Evolutionary conservation across 2,888 invertebrate species (phyloP), one percentile per base, ranked within the genome.

Genomic region (Bembecia ichneumoniformis): DNA sequence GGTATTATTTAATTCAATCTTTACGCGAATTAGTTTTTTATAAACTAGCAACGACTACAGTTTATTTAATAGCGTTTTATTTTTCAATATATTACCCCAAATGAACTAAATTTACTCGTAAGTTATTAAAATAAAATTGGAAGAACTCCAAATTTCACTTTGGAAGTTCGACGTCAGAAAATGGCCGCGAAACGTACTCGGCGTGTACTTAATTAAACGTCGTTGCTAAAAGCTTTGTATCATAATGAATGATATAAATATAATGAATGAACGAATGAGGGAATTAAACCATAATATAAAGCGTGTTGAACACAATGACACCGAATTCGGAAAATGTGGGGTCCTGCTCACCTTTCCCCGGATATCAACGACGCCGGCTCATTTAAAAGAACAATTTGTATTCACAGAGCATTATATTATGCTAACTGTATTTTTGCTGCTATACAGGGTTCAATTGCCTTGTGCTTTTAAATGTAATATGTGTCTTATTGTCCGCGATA

Each of bases 351-450:
- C 55, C 57, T 60, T 60, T 66, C 60, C 28, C 67, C 63, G 68
- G 68, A 69, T 68, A 64, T 62, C 54, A 54, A 48, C 34, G 43
- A 57, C 59, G 58, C 57, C 64, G 58, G 55, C 60, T 53, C 56
- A 52, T 56, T 52, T 48, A 54, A 53, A 61, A 44, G 43, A 44
- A 53, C 51, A 48, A 56, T 55, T 55, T 55, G 52, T 58, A 60
- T 62, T 58, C 57, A 49, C 35, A 47, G 20, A 50, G 20, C 46
- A 43, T 47, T 15, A 14, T 9, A n/a, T n/a, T n/a, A 17, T 46
- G 40, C 45, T 53, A 53, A 52, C 56, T 52, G 53, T 56, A 53
- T 35, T 45, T 44, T 49, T 47, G 51, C 43, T 40, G 11, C n/a
- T 40, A 40, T 13, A 40, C 40, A 28, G 28, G 28, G 40, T 40